phyloP scores from a whole-genome alignment of 2,113 vertebrate species.

The Coturnix japonica region DNA sequence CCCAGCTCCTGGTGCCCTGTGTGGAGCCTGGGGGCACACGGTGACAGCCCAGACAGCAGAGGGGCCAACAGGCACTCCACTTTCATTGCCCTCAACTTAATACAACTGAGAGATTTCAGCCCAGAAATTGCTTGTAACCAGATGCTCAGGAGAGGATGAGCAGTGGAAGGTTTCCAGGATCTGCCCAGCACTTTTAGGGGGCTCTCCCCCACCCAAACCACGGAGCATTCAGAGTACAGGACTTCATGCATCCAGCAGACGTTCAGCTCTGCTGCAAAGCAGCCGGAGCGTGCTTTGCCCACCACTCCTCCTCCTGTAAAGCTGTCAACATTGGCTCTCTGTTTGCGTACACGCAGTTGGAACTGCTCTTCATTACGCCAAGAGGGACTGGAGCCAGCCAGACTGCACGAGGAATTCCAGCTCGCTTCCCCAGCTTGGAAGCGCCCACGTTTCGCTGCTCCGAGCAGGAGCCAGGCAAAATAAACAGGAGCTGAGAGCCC shows the following conservation, averaged over 20 bases:
- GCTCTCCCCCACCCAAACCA: neutral
- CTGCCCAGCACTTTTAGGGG: neutral
- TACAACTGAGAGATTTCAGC: conserved; percentile 39
- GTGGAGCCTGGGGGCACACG: neutral
- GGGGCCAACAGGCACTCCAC: neutral
- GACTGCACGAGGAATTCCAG: conserved; percentile 23
- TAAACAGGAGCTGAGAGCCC: neutral
- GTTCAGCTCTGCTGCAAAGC: neutral
- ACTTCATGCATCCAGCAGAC: neutral
- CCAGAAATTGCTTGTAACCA: conserved; percentile 19
- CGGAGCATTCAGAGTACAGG: neutral
- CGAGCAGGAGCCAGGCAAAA: neutral
- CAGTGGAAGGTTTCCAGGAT: conserved; percentile 31
- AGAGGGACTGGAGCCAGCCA: conserved; percentile 39
- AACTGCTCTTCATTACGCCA: conserved; percentile 29
- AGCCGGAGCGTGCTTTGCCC: neutral
- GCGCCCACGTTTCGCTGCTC: neutral
- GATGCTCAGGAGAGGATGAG: neutral
- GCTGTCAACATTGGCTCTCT: conserved; percentile 46
- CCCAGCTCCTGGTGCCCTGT: neutral
- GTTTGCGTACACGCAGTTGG: conserved; percentile 41
- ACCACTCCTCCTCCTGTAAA: conserved; percentile 39
- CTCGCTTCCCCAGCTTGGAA: conserved; percentile 30
- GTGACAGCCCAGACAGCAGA: neutral
- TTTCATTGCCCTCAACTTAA: neutral